A percentile compares a stretch with the other conserved stretches of the same genome.
Evolutionary conservation across 1,140 invertebrate species (phyloP).

Genomic region (Trinorchestia longiramus): DNA sequence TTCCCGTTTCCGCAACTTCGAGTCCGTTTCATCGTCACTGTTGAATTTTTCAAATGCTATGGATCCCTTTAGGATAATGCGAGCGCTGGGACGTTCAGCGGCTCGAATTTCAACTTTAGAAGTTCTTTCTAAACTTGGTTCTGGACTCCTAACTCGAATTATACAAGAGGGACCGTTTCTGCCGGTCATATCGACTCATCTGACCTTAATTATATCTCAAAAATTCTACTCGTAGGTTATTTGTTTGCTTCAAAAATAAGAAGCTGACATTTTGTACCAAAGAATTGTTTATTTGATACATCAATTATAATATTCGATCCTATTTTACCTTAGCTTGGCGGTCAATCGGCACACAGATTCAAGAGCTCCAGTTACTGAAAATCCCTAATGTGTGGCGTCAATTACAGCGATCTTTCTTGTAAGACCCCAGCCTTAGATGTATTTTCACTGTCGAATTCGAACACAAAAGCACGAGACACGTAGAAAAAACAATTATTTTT

Average conservation of each 20-base stretch:
- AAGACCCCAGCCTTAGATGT: neutral
- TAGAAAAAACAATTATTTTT: neutral
- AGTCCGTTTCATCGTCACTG: conserved; percentile 31
- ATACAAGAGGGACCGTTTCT: conserved; percentile 32
- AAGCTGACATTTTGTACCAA: neutral
- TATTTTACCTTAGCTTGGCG: no score
- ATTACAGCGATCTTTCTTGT: neutral
- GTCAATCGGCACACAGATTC: neutral
- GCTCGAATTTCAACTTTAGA: neutral
- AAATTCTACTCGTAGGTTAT: neutral
- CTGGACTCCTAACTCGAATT: conserved; percentile 34
- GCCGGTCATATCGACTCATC: neutral
- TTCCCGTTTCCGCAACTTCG: neutral
- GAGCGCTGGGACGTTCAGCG: conserved; percentile 7
- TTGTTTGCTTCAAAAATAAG: neutral
- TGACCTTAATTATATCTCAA: neutral
- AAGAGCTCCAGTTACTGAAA: neutral
- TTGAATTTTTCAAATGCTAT: conserved; percentile 32
- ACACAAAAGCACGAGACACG: neutral
- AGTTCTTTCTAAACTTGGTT: neutral
- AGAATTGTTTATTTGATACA: neutral
- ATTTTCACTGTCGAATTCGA: neutral
- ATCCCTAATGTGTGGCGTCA: neutral
- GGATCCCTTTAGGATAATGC: conserved; percentile 26
- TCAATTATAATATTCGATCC: no score